Evolutionary conservation across 2,113 vertebrate species (phyloP), one percentile per base, ranked within the genome.

Genomic region (Prolemur simus): DNA sequence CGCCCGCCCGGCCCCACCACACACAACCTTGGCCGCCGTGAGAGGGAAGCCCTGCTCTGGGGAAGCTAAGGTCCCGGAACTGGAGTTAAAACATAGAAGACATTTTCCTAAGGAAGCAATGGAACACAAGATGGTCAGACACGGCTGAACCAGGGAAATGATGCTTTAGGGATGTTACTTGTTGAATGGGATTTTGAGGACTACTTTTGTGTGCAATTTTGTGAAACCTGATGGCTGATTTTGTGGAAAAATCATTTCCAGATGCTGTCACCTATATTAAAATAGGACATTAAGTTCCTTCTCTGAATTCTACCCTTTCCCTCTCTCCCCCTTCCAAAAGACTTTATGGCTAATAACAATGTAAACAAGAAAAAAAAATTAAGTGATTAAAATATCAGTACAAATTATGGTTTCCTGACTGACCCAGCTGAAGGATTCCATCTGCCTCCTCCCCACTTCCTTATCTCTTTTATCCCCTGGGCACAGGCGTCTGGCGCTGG

Each of bases 161-260:
- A 82, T 0, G 8, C 87, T 89, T 87, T 14, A 27, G 42, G 86
- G 58, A 73, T 6, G 60, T 77, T 60, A 37, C 8, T 54, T 6
- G 15, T n/a, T 5, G 4, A 52, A n/a, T 68, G 71, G 68, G 71
- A 85, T 60, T 87, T 66, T 93, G 45, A 49, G 23, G 37, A 63
- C 74, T 89, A 37, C 63, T 74, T 89, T 60, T 66, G 29, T 49
- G 37, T 56, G 37, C 14, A 58, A 7, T 45, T 89, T 80, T 90
- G 8, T 85, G 89, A 94, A 63, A 83, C 47, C 17, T 42, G 45
- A 56, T 27, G 1, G 27, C 63, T 45, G 76, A 78, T 93, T 96
- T 84, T 86, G 54, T 80, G 87, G 92, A 76, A 83, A 94, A 96
- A 39, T 58, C 32, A 87, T 78, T 90, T 82, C 47, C 42, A 84